phyloP scores from a whole-genome alignment of 1,140 invertebrate genomes.

The Drosophila nebulosa region DNA sequence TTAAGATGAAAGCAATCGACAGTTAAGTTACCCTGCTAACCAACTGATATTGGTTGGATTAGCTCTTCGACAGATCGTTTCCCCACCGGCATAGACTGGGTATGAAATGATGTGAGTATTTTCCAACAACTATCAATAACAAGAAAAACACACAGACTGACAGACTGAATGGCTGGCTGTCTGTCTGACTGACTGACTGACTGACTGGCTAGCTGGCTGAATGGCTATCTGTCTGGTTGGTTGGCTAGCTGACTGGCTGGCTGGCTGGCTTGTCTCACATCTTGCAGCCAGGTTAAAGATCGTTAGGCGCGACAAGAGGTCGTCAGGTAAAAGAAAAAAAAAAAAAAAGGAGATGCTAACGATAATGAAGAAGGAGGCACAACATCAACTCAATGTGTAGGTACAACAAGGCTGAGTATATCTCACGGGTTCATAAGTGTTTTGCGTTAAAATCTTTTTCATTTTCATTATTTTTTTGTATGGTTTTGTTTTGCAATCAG shows the following conservation, averaged over 20 bases:
- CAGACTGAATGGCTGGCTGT: constrained; percentile 8
- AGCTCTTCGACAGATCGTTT: too few relatives aligned
- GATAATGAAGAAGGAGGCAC: constrained; percentile 25
- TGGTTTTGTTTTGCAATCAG: constrained; percentile 19
- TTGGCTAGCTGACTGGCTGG: constrained; percentile 9
- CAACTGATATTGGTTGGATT: too few relatives aligned
- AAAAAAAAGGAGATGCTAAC: constrained; percentile 9
- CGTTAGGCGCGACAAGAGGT: constrained; percentile 72
- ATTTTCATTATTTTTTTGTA: background rate
- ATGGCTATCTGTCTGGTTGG: constrained; percentile 22
- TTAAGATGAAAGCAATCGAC: background rate
- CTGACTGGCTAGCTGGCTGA: background rate
- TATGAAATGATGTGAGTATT: constrained; percentile 16
- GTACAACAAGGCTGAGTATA: constrained; percentile 23
- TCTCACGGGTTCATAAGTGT: constrained; percentile 34
- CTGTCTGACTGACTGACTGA: constrained; percentile 8
- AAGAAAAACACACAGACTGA: constrained; percentile 24
- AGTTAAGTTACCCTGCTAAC: background rate
- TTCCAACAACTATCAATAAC: constrained; percentile 52
- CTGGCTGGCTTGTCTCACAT: constrained; percentile 9
- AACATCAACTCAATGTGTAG: background rate
- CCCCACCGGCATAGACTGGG: background rate
- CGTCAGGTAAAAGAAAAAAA: constrained; percentile 50
- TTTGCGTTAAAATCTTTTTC: constrained; percentile 25
- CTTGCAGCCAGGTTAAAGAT: constrained; percentile 62